phyloP scores from a whole-genome alignment of 2,113 vertebrate species.

The Ivindomyrus marchei region DNA sequence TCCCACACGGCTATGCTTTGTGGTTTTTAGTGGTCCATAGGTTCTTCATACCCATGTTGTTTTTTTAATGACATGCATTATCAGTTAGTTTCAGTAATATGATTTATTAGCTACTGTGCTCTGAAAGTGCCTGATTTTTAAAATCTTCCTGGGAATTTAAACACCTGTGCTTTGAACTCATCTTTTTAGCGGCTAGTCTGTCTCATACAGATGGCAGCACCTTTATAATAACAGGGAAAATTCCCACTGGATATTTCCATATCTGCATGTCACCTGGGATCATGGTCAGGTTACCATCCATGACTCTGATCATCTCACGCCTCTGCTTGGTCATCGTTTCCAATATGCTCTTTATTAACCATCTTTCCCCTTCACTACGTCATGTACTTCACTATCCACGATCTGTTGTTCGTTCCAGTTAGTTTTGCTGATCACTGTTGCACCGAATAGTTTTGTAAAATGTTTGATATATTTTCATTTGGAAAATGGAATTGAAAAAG shows the following conservation, averaged over 20 bases:
- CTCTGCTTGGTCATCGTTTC: neutral
- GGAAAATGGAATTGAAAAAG: neutral
- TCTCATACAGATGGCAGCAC: neutral
- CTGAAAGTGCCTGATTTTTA: neutral
- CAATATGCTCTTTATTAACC: neutral
- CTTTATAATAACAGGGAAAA: neutral
- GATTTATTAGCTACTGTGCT: neutral
- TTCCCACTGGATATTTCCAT: neutral
- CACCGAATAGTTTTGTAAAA: neutral
- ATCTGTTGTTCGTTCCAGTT: neutral
- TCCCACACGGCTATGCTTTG: neutral
- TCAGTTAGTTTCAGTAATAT: neutral
- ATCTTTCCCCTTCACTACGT: neutral
- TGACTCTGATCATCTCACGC: neutral
- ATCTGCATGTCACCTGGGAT: neutral
- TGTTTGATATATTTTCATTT: neutral
- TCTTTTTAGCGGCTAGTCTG: neutral
- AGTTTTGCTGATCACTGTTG: neutral
- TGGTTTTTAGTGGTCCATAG: neutral
- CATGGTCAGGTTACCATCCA: neutral
- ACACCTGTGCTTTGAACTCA: neutral
- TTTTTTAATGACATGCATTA: neutral
- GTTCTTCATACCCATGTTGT: neutral
- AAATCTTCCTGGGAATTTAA: neutral
- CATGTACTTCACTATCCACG: neutral